Evolutionary conservation across 1,140 invertebrate genomes (phyloP).

Genomic region (Tetramorium simillimum): DNA sequence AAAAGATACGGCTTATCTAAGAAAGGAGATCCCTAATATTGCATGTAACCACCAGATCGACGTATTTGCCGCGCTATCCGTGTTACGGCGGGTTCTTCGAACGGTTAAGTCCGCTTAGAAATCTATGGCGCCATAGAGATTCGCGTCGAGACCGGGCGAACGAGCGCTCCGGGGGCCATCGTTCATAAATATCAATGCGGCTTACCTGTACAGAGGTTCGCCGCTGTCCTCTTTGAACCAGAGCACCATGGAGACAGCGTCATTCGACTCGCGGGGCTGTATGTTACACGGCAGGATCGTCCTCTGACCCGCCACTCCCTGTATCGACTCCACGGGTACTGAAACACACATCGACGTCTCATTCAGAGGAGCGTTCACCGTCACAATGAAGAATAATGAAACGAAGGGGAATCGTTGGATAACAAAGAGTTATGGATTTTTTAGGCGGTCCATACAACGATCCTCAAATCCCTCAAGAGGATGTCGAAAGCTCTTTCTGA

Average conservation of each 20-base stretch:
- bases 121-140: constrained; percentile 49
- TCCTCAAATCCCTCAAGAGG: not conserved
- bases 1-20: not conserved
- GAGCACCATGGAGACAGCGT: constrained; percentile 94
- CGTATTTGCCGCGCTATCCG: not conserved
- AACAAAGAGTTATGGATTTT: constrained; percentile 38
- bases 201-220: constrained; percentile 94
- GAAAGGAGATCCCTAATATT: not conserved
- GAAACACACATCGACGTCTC: constrained; percentile 79
- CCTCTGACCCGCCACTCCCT: constrained; percentile 92
- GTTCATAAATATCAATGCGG: constrained; percentile 70
- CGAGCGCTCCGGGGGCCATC: constrained; percentile 39
- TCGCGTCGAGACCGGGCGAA: constrained; percentile 30
- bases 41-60: not conserved
- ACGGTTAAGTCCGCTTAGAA: constrained; percentile 38
- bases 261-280: constrained; percentile 90
- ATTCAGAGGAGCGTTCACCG: constrained; percentile 32
- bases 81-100: constrained; percentile 11
- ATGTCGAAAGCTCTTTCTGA: not conserved
- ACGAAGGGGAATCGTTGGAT: constrained; percentile 2
- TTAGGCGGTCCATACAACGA: constrained; percentile 5
- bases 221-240: constrained; percentile 95
- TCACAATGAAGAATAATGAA: constrained; percentile 46
- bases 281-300: constrained; percentile 93
- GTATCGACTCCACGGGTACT: constrained; percentile 92